These are phyloP conservation scores for Eurois occulta DNA, from an alignment of 2,888 invertebrate genomes.

Conservation along the genomic window DNA sequence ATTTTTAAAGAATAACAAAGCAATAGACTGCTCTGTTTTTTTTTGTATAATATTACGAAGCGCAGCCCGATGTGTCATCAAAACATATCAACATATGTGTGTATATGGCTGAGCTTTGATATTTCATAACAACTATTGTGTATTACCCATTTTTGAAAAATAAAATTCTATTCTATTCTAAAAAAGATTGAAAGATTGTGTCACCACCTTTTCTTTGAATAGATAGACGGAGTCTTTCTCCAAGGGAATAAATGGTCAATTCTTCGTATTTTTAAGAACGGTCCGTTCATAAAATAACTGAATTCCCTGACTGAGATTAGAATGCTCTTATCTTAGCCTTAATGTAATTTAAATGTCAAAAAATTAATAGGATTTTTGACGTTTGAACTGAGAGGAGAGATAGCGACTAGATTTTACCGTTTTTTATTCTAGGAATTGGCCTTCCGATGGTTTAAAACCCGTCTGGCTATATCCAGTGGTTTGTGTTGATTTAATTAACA, in stretches of 20 bases:
- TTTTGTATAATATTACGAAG: no score
- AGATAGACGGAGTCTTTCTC: no score
- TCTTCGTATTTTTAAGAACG: background rate
- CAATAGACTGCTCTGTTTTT: background rate
- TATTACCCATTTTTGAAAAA: no score
- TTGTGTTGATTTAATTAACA: background rate
- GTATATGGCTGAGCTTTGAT: no score
- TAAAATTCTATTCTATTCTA: no score
- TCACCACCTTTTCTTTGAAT: background rate
- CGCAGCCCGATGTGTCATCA: no score
- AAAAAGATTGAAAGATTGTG: background rate
- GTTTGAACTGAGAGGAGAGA: background rate
- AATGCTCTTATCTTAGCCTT: background rate
- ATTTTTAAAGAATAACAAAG: slow-evolving; percentile 8
- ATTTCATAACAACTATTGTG: no score
- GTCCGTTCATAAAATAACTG: background rate
- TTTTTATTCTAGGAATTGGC: background rate
- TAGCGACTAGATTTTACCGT: background rate
- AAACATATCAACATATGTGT: no score
- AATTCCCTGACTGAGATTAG: background rate
- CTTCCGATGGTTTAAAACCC: background rate
- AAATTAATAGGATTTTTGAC: background rate
- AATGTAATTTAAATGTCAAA: background rate
- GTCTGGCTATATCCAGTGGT: background rate
- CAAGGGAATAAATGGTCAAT: background rate